Conservation (phyloP, 2,888 invertebrate genomes). For the Andricus quercusramuli region DNA sequence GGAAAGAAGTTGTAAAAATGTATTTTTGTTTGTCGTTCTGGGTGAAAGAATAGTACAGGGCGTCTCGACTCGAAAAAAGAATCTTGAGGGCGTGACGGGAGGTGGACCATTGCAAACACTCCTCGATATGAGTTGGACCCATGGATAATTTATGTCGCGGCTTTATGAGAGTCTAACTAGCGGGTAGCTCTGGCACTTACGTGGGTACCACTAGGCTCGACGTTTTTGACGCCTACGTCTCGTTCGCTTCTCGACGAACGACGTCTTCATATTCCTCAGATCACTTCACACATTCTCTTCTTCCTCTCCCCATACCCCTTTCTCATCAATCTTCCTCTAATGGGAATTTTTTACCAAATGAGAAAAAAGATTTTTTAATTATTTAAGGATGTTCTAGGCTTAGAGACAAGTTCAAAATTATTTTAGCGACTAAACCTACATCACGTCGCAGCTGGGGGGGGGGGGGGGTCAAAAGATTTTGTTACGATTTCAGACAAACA, state of each 20-base stretch:
- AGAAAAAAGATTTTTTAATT: too few relatives aligned
- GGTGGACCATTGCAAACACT: slow-evolving; percentile 78
- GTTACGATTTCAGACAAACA: too few relatives aligned
- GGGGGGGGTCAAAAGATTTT: too few relatives aligned
- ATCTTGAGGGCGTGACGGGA: slow-evolving; percentile 79
- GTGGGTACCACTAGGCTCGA: slow-evolving; percentile 55
- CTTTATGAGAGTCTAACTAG: slow-evolving; percentile 78
- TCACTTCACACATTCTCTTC: slow-evolving; percentile 10
- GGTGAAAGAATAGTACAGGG: not conserved
- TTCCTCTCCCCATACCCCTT: not conserved
- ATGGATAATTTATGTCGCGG: slow-evolving; percentile 75
- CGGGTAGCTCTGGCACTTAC: slow-evolving; percentile 69
- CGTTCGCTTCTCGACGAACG: slow-evolving; percentile 45
- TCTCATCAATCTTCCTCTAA: not conserved
- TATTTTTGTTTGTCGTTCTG: slow-evolving; percentile 1
- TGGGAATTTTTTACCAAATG: too few relatives aligned
- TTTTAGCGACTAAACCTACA: too few relatives aligned
- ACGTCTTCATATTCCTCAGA: slow-evolving; percentile 54
- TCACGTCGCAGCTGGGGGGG: too few relatives aligned
- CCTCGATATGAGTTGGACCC: slow-evolving; percentile 63
- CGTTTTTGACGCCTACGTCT: slow-evolving; percentile 67
- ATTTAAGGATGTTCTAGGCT: too few relatives aligned
- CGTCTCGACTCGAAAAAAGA: slow-evolving; percentile 40
- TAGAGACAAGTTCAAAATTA: too few relatives aligned
- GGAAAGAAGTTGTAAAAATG: not conserved